Conservation (phyloP, 2,888 invertebrate species). For the Leptinotarsa tumamoca region DNA sequence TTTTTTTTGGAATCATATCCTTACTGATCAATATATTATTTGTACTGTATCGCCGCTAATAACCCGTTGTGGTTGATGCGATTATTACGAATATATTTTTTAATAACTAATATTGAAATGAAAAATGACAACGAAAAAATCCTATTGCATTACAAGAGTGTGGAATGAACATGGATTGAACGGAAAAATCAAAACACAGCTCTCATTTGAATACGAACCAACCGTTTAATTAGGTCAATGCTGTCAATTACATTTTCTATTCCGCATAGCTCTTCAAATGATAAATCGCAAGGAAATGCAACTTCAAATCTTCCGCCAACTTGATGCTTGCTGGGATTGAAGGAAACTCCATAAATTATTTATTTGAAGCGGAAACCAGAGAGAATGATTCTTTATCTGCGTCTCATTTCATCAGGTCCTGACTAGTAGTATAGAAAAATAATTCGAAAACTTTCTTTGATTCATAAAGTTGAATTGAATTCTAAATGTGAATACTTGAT, state of each 20-base stretch:
- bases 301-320: constrained; percentile 31
- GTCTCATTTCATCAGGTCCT: background rate
- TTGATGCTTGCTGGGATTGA: constrained; percentile 33
- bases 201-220: constrained; percentile 25
- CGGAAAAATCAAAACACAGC: constrained; percentile 11
- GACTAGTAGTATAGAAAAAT: no score
- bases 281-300: constrained; percentile 36
- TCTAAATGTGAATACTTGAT: no score
- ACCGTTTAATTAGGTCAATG: constrained; percentile 40
- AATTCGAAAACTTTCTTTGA: no score
- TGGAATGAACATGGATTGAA: background rate
- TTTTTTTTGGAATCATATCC: no score
- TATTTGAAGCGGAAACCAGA: constrained; percentile 33
- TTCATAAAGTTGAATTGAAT: no score
- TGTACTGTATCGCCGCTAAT: no score
- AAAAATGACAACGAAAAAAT: no score
- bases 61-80: no score
- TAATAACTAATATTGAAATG: no score
- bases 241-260: constrained; percentile 54
- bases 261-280: constrained; percentile 52
- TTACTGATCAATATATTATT: no score
- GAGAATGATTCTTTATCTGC: constrained; percentile 19
- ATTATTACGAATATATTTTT: no score
- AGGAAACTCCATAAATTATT: constrained; percentile 40
- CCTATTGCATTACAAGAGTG: no score